Base-by-base conservation (phyloP, 1,140 invertebrate species). In the Drosophila parabipectinata region DNA sequence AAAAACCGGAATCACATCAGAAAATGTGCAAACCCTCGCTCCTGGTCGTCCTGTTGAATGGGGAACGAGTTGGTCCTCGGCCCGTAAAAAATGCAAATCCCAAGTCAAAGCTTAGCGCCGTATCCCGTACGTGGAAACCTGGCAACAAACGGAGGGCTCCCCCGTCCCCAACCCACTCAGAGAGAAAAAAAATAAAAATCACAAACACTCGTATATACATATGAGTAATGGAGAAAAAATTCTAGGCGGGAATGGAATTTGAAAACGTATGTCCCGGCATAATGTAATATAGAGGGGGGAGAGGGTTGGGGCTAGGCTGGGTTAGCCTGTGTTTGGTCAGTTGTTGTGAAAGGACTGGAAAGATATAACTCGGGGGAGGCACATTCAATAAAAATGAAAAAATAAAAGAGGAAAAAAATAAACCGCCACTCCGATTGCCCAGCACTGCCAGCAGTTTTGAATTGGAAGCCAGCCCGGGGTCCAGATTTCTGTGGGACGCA, bases 61-160 rank as follows among this genome's bases (percentile, higher is more conserved):
- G 21, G 45, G 71, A 44, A 15, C 41, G 14, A 44, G 14, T 54
- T 52, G 64, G 69, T 72, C 62, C 69, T 61, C 67, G 59, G 66
- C 82, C 75, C 79, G 78, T 87, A 87, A 87, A 88, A 87, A 87
- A 87, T 87, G 83, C 83, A 87, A 87, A 87, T 87, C 83, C 83
- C 83, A 83, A 88, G 83, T 87, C 83, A 87, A 88, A 88, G 83
- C 83, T 87, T 87, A 88, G 83, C 75, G 69, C 77, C 82, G 78
- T 60, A 47, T 68, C 61, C 53, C 64, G 77, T 66, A 77, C 74
- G 75, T 88, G 82, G 83, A 79, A 87, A 76, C 82, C 79, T 64
- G 82, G 78, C 78, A 79, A 87, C 75, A 79, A 64, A 77, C 63
- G 55, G 53, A 18, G 18, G 48, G 54, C 44, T 41, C 67, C 52